Evolutionary conservation across 2,888 invertebrate genomes (phyloP).

Genomic region (Tipula unca): DNA sequence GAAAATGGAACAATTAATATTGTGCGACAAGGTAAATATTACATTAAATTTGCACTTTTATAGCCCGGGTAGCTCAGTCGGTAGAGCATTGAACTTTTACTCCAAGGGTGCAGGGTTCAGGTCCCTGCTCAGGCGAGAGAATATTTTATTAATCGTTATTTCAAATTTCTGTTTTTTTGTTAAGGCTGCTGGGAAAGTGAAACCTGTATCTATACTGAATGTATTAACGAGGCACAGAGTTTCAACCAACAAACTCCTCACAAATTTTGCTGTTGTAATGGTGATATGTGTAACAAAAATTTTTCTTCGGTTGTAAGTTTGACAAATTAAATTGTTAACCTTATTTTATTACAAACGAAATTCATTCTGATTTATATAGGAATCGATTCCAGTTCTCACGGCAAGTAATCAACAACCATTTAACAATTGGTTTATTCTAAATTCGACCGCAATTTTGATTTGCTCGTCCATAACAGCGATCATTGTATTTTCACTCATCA

Average conservation of each 20-base stretch:
- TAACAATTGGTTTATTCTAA: conserved; percentile 21
- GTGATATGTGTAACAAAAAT: conserved; percentile 63
- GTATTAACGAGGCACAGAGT: conserved; percentile 49
- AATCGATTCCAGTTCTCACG: background rate
- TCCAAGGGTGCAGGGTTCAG: background rate
- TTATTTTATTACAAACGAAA: background rate
- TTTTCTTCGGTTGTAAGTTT: conserved; percentile 28
- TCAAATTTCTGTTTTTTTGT: background rate
- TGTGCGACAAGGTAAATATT: conserved; percentile 53
- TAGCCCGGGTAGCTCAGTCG: conserved; percentile 15
- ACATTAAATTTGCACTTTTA: background rate
- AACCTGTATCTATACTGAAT: conserved; percentile 47
- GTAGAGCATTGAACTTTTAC: background rate
- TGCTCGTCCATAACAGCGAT: conserved; percentile 25
- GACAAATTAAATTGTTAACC: background rate
- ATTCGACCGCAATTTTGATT: conserved; percentile 27
- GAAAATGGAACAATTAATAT: conserved; percentile 53
- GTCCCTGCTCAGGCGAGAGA: background rate
- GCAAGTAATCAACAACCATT: background rate
- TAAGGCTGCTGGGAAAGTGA: conserved; percentile 51
- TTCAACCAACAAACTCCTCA: conserved; percentile 32
- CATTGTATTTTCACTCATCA: conserved; percentile 25
- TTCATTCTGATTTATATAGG: background rate
- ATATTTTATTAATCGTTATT: background rate
- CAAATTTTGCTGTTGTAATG: conserved; percentile 73